Percentiles rank a stretch among this genome's conserved stretches.
phyloP scores from a whole-genome alignment of 2,888 invertebrate species.

The Notodonta ziczac region DNA sequence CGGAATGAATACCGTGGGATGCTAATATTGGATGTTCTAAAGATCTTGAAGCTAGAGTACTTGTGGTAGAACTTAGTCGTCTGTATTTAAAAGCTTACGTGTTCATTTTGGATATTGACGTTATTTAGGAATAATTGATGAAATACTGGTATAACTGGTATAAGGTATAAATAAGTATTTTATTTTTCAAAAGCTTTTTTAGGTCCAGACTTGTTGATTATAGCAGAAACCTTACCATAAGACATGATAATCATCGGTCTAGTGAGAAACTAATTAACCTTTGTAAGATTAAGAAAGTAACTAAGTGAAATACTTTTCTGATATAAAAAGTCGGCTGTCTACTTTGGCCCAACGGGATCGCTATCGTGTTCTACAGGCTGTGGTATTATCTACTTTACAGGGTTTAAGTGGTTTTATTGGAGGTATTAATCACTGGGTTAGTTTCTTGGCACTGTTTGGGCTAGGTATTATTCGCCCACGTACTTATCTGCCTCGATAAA shows the following conservation, averaged over 20 bases:
- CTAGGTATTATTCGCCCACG: neutral
- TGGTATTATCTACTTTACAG: conserved; percentile 31
- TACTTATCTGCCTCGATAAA: neutral
- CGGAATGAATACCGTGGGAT: neutral
- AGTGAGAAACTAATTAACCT: no score
- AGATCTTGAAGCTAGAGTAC: no score
- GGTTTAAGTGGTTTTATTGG: conserved; percentile 30
- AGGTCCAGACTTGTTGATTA: no score
- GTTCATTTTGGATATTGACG: no score
- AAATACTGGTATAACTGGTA: no score
- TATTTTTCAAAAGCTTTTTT: no score
- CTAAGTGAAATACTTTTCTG: neutral
- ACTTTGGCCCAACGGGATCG: conserved; percentile 29
- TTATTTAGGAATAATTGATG: no score
- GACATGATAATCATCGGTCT: no score
- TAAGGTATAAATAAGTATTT: no score
- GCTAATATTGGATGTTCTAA: neutral
- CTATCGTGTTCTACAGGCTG: conserved; percentile 33
- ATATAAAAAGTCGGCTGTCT: neutral
- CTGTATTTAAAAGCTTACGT: no score
- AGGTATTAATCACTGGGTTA: conserved; percentile 31
- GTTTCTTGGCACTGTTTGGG: neutral
- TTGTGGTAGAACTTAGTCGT: no score
- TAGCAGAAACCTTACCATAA: no score
- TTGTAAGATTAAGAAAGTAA: neutral